These are phyloP conservation scores for Synaphobranchus kaupii DNA, from an alignment of 2,797 vertebrate species.

Conservation along the genomic window DNA sequence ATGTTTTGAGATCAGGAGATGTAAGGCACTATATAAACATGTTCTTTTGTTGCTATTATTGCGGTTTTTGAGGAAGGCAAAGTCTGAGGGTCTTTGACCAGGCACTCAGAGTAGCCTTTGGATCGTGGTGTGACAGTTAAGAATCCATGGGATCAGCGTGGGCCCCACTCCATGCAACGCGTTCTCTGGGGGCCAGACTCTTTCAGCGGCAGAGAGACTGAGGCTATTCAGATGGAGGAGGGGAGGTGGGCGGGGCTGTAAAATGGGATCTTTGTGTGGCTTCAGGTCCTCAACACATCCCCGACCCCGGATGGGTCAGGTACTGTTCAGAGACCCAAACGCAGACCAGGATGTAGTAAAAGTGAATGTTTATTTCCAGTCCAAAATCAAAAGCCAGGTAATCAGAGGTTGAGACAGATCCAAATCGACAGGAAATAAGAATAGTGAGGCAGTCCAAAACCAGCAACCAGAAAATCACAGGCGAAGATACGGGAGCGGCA, in stretches of 20 bases:
- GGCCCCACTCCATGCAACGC: neutral
- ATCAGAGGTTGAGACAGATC: too few species aligned
- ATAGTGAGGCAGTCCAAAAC: too few species aligned
- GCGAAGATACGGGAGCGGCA: too few species aligned
- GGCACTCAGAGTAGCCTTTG: neutral
- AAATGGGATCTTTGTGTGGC: neutral
- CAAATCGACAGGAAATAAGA: too few species aligned
- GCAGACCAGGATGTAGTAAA: too few species aligned
- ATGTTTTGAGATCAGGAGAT: too few species aligned
- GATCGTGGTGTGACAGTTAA: neutral
- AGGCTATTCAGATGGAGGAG: neutral
- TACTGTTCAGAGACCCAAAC: too few species aligned
- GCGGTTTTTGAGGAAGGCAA: neutral
- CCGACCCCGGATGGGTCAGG: neutral
- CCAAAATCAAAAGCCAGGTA: too few species aligned
- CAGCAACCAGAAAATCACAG: too few species aligned
- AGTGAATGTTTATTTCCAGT: too few species aligned
- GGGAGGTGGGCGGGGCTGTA: neutral
- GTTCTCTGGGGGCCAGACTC: neutral
- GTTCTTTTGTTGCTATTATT: neutral
- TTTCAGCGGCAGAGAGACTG: neutral
- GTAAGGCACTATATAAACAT: too few species aligned
- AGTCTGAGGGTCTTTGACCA: neutral
- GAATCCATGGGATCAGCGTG: neutral
- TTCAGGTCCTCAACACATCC: neutral